Evolutionary conservation across 2,113 vertebrate species (phyloP), one percentile per base, ranked within the genome.

Genomic region (Atherinomorus stipes): DNA sequence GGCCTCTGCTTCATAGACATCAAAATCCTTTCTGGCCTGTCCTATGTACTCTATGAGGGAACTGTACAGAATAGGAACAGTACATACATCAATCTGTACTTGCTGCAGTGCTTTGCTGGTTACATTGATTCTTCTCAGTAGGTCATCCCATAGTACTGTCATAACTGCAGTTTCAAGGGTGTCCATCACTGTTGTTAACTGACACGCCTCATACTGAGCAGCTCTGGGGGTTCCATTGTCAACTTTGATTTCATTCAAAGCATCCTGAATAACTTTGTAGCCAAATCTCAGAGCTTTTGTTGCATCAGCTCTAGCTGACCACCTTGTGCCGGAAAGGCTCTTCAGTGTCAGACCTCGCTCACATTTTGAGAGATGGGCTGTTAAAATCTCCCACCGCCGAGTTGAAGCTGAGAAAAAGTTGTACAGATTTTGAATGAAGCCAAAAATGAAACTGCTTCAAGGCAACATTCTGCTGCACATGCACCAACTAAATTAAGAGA

Each of bases 191-290:
- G 26, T 56, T 56, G 31, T 56, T 56, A 56, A 56, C 19, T 56
- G 53, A 31, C 53, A 4, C 16, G 53, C 53, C 25, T 56, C 53
- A 56, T 31, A 56, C 16, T 56, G 53, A 56, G 53, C 53, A 56
- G 26, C 53, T 56, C 53, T 31, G 53, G 26, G 53, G 53, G 15
- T 18, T 56, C 53, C 53, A 28, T 56, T 13, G 25, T 56, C 53
- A 56, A 31, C 53, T 56, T 56, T 56, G 53, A 56, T 31, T 56
- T 56, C 51, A 53, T 53, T 16, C 51, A 53, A 26, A 53, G 51
- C 51, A 53, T 53, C 51, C 23, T 26, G 23, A 40, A 40, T 40
- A 40, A 8, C 37, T 40, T 40, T 40, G 37, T 40, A 12, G 37
- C 37, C 37, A 40, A 40, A 40, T 40, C 37, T 40, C 11, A 40